phyloP scores from a whole-genome alignment of 2,113 vertebrate genomes.

The Pollachius pollachius region DNA sequence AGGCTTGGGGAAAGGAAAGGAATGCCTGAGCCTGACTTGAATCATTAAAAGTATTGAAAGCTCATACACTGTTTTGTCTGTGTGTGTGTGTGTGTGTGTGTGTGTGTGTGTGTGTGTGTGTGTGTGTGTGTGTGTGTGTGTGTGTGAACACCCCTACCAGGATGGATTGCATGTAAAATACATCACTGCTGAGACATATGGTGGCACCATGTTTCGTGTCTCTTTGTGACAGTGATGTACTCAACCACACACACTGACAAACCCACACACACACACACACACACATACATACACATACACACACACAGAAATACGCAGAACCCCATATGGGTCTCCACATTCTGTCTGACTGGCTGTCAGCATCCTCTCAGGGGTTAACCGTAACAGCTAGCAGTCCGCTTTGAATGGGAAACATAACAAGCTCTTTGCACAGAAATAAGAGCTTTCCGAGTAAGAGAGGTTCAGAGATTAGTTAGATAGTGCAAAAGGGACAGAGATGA shows the following conservation, averaged over 20 bases:
- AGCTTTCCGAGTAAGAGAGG: no score
- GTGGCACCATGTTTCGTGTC: conserved; percentile 25
- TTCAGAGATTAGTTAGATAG: no score
- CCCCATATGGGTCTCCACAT: conserved; percentile 31
- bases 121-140: no score
- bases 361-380: conserved; percentile 62
- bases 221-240: background rate
- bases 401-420: conserved; percentile 51
- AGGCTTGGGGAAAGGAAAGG: background rate
- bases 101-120: no score
- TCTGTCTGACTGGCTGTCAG: conserved; percentile 57
- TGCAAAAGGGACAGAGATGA: no score
- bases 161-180: conserved; percentile 51
- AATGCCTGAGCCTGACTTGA: background rate
- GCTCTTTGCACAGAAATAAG: conserved; percentile 17
- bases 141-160: conserved; percentile 7
- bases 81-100: background rate
- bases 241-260: conserved; percentile 11
- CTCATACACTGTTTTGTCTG: background rate
- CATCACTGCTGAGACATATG: conserved; percentile 19
- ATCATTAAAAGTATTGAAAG: no score
- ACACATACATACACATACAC: background rate
- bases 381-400: conserved; percentile 37
- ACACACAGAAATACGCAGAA: background rate
- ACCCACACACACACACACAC: conserved; percentile 13